A percentile compares a stretch with the other conserved stretches of the same genome.
Conservation (phyloP, 2,113 vertebrate species). For the Pseudois nayaur region DNA sequence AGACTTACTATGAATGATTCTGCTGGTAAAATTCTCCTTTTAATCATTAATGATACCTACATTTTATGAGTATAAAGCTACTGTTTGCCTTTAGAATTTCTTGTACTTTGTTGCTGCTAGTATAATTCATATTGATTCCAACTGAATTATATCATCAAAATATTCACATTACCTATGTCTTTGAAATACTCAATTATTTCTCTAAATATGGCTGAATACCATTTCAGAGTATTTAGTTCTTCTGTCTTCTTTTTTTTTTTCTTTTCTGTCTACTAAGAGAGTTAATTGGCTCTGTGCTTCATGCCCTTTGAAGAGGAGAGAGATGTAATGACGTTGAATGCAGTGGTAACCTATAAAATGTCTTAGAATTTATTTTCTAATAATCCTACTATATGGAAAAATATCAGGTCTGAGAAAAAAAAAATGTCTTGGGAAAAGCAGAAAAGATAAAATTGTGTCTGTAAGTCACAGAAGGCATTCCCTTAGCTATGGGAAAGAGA, state of each 20-base stretch:
- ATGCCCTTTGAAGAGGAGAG: neutral
- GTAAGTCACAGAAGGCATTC: neutral
- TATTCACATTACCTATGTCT: neutral
- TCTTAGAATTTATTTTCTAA: neutral
- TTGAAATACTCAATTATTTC: neutral
- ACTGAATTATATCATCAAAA: neutral
- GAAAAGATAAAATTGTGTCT: neutral
- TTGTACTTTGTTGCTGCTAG: neutral
- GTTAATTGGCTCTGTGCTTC: neutral
- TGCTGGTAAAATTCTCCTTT: conserved; percentile 5
- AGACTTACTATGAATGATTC: neutral
- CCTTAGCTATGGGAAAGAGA: neutral
- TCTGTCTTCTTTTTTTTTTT: neutral
- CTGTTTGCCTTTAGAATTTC: neutral
- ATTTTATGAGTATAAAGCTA: conserved; percentile 5
- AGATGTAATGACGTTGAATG: neutral
- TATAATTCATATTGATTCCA: conserved; percentile 17
- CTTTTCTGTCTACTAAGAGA: neutral
- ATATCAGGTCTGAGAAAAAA: neutral
- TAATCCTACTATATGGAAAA: neutral
- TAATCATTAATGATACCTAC: neutral
- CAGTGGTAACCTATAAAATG: neutral
- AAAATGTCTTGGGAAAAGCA: neutral
- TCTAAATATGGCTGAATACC: neutral
- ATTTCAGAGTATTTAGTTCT: neutral